Base-by-base conservation (phyloP, 35 echinoderm and acorn worm species). In the Acanthaster planci region DNA sequence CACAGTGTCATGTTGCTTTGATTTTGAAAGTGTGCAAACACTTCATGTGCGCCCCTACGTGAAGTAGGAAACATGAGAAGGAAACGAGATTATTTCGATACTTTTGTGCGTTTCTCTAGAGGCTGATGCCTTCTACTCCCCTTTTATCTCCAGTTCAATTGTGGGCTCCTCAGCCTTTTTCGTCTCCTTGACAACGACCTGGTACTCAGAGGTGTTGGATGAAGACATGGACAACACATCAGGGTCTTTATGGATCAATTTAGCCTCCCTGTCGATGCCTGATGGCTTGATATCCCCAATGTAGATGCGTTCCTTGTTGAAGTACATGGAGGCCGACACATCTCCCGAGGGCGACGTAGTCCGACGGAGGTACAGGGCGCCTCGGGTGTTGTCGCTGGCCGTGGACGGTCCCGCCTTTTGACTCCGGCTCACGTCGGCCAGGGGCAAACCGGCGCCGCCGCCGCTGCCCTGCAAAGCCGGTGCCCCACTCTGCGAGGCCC, bases 281-380 rank as follows among this genome's bases (percentile, higher is more conserved):
- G 86, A 68, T 10, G 84, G 84, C n/a, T 78, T 78, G 34, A 82
- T 82, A 53, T 92, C 60, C 2, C 90, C 90, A 47, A 92, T 92
- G 42, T 87, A 92, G 39, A 92, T 87, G 8, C 85, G 84, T 40
- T 92, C 85, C 26, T 92, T 87, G 22, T 92, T 79, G 60, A 87
- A 87, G 85, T 92, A 92, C 27, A 92, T 38, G 0, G 90, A 83
- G 0, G 67, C 59, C 14, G 90, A 87, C 14, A 64, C 31, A 56
- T 86, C 79, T 30, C 83, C 83, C 8, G 77, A 7, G 2, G 57
- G 38, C 1, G 58, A 55, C 27, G 40, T 53, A 32, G 52, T 92
- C 27, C 86, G 78, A 15, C 58, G 31, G 14, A 87, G 26, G 53
- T 82, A 92, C 19, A 81, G 4, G 12, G 42, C 42, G 12, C 42